Conservation (phyloP, 2,797 vertebrate genomes). For the Eulemur rubriventer region DNA sequence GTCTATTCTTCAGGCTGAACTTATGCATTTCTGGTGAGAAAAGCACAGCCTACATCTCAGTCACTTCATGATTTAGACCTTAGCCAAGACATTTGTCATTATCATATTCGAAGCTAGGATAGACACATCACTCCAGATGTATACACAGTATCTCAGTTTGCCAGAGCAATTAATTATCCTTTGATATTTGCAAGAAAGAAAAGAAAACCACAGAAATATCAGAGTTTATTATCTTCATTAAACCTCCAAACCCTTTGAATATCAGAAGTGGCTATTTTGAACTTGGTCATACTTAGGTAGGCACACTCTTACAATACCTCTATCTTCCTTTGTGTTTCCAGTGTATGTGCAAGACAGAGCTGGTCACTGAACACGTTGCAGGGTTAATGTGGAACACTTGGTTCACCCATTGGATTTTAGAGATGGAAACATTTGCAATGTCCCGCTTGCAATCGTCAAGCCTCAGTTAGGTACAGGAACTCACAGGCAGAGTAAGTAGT, state of each 20-base stretch:
- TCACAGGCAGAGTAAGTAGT: neutral
- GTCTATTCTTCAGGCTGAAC: neutral
- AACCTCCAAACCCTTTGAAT: slow-evolving; percentile 12
- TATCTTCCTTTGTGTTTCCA: neutral
- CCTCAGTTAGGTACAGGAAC: neutral
- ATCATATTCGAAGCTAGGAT: neutral
- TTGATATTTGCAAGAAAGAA: neutral
- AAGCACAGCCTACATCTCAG: neutral
- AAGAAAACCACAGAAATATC: neutral
- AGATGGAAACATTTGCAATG: neutral
- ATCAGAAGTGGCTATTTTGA: neutral
- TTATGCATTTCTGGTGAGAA: neutral
- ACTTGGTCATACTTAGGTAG: neutral
- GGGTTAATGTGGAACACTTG: neutral
- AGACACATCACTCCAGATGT: neutral
- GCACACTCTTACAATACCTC: neutral
- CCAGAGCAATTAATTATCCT: neutral
- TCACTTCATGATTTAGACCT: neutral
- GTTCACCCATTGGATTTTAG: neutral
- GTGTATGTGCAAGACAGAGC: neutral
- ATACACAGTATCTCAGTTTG: neutral
- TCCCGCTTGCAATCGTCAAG: neutral
- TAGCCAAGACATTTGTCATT: neutral
- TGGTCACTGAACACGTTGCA: neutral
- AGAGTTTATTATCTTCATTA: neutral